phyloP scores from a whole-genome alignment of 2,888 invertebrate species.

The Orchestes rusci region DNA sequence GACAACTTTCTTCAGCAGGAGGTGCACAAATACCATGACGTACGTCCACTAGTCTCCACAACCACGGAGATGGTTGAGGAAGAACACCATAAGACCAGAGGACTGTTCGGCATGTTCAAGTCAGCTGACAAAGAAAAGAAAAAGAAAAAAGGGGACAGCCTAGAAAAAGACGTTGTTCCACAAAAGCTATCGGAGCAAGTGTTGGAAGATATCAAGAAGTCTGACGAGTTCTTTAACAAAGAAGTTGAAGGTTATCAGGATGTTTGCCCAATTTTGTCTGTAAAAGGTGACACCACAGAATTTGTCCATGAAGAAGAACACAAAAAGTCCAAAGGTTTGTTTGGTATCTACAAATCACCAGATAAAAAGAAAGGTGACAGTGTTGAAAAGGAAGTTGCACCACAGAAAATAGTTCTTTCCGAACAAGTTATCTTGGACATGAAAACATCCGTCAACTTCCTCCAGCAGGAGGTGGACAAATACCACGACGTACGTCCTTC shows the following conservation, averaged over 20 bases:
- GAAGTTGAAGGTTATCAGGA: constrained; percentile 23
- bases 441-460: constrained; percentile 16
- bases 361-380: constrained; percentile 4
- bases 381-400: constrained; percentile 9
- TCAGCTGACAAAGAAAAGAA: constrained; percentile 3
- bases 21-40: constrained; percentile 24
- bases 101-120: constrained; percentile 7
- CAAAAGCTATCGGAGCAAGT: constrained; percentile 20
- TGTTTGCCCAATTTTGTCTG: no score
- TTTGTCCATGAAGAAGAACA: constrained; percentile 18
- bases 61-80: constrained; percentile 2
- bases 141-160: constrained; percentile 7
- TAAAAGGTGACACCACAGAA: constrained; percentile 23
- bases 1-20: constrained; percentile 28
- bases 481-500: constrained; percentile 21
- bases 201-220: constrained; percentile 15
- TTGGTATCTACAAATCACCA: no score
- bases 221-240: constrained; percentile 17
- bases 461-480: constrained; percentile 17
- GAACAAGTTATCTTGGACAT: constrained; percentile 10
- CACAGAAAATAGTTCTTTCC: constrained; percentile 1
- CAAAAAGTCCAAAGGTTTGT: constrained; percentile 22
- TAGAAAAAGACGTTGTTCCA: constrained; percentile 6
- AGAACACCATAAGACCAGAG: constrained; percentile 2
- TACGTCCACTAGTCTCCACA: constrained; percentile 7